These are phyloP conservation scores for Dipus sagitta DNA, from an alignment of 2,797 vertebrate genomes.

Conservation along the genomic window DNA sequence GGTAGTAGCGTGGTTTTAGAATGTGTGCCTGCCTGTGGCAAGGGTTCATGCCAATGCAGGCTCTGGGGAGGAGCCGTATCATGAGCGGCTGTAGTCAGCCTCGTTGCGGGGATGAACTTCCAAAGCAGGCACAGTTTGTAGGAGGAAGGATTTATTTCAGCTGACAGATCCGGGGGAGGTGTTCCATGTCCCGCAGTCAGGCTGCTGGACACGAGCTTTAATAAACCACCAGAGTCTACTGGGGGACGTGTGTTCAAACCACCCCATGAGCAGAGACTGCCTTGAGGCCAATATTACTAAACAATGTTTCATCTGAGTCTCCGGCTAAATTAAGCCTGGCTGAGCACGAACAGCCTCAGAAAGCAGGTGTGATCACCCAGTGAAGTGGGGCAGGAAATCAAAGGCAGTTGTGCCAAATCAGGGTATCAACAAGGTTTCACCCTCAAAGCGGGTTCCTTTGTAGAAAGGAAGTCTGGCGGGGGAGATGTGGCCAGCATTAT, in stretches of 20 bases:
- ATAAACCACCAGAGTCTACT: too few species aligned
- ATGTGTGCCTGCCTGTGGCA: not conserved
- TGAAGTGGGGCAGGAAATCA: not conserved
- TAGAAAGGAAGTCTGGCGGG: not conserved
- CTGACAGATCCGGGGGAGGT: too few species aligned
- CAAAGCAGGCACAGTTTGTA: too few species aligned
- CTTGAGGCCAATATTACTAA: not conserved
- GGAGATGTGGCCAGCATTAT: not conserved
- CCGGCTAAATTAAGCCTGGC: not conserved
- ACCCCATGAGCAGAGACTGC: not conserved
- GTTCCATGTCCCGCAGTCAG: too few species aligned
- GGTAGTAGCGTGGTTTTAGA: not conserved
- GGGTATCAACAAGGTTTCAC: slow-evolving; percentile 3
- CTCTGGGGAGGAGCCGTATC: not conserved
- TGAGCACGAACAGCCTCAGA: not conserved
- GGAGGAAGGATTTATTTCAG: too few species aligned
- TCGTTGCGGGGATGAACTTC: too few species aligned
- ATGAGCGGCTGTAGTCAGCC: not conserved
- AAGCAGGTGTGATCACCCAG: not conserved
- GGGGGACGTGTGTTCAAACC: too few species aligned
- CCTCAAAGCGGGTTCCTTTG: not conserved
- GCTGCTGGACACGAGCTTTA: too few species aligned
- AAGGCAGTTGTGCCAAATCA: not conserved
- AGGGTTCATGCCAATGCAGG: not conserved
- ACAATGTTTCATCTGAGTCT: not conserved